These are phyloP conservation scores for Macrochelys suwanniensis DNA, from an alignment of 2,797 vertebrate species.

Conservation along the genomic window DNA sequence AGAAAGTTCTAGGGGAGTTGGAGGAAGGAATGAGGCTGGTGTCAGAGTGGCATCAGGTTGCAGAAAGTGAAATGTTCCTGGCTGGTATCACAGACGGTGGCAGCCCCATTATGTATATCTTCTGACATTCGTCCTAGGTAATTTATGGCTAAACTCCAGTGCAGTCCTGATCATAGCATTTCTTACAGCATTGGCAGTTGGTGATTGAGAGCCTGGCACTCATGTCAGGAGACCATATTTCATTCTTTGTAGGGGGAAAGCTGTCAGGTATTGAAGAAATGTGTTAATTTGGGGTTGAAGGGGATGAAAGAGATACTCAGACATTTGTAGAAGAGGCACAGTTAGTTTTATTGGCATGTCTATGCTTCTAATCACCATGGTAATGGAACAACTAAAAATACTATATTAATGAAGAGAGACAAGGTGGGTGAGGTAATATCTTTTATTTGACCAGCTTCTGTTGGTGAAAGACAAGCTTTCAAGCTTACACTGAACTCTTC, in stretches of 20 bases:
- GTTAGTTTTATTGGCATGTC: background rate
- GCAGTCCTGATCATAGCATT: background rate
- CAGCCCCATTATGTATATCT: background rate
- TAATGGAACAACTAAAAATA: background rate
- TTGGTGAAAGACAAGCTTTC: background rate
- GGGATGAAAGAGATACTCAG: background rate
- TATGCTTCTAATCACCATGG: background rate
- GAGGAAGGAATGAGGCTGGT: background rate
- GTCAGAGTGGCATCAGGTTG: background rate
- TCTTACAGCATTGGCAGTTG: background rate
- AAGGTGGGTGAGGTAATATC: background rate
- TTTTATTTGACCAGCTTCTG: background rate
- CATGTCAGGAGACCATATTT: background rate
- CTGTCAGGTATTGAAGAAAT: background rate
- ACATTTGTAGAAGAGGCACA: background rate
- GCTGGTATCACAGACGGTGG: background rate
- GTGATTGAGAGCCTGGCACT: background rate
- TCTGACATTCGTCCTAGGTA: background rate
- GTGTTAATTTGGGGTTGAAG: background rate
- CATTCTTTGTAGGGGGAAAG: background rate
- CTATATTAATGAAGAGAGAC: background rate
- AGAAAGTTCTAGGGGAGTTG: constrained; percentile 8
- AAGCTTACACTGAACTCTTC: background rate
- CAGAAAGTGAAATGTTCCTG: background rate
- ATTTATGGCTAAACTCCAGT: background rate